Percentiles rank a stretch among this genome's conserved stretches.
These are phyloP conservation scores for Synaphobranchus kaupii DNA, from an alignment of 2,797 vertebrate species.

Conservation along the genomic window DNA sequence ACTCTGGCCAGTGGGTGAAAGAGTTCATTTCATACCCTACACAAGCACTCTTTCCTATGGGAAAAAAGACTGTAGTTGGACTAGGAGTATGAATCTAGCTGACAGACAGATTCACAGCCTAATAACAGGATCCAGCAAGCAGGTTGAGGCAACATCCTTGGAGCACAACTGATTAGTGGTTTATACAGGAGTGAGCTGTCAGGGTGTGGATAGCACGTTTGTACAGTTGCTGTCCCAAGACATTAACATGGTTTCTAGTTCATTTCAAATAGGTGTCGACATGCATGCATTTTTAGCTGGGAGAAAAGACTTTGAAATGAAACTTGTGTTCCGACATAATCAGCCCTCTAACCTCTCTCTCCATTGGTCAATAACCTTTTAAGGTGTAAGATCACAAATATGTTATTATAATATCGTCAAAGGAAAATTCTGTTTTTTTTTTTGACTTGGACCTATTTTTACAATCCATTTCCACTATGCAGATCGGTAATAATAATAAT, in stretches of 20 bases:
- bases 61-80: neutral
- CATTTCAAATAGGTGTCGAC: neutral
- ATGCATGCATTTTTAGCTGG: neutral
- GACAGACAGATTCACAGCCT: neutral
- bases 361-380: neutral
- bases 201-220: neutral
- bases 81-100: neutral
- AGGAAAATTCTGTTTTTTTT: too few relatives aligned
- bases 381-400: too few relatives aligned
- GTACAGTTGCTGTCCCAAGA: neutral
- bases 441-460: too few relatives aligned
- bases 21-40: neutral
- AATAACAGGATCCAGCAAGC: neutral
- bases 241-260: neutral
- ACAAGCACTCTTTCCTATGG: neutral
- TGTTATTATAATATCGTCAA: too few relatives aligned
- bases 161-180: neutral
- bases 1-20: too few relatives aligned
- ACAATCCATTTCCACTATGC: too few relatives aligned
- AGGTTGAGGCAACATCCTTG: neutral
- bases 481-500: too few relatives aligned
- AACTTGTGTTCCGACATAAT: neutral
- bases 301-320: neutral
- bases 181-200: neutral
- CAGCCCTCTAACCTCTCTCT: neutral